Evolutionary conservation across 2,113 vertebrate species (phyloP), one percentile per base, ranked within the genome.

Genomic region (Corythaixoides concolor): DNA sequence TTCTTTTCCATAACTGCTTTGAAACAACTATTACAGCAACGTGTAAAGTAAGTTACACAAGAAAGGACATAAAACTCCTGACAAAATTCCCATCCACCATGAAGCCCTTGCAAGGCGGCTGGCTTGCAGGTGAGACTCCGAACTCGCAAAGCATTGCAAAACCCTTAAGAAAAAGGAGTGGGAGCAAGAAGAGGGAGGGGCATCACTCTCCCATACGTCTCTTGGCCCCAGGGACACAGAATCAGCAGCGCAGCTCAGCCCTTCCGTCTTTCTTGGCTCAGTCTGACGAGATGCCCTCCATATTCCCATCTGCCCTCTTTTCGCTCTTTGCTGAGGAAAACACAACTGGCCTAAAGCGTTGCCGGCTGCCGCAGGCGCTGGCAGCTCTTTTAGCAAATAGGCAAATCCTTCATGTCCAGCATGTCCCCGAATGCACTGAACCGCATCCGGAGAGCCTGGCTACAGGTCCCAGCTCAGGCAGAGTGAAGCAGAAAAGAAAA

Each of bases 381-480:
- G 75, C 90, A 93, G 75, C 68, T 80, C 83, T 59, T 83, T 37
- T 5, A 70, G 75, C 68, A 80, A 85, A 74, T 0, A 47, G 83
- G 80, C 64, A 93, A 93, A 95, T 41, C 90, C 79, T 93, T 90
- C 92, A n/a, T 20, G 82, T 83, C 94, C 96, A 88, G 85, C 62
- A 23, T 4, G 32, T 90, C 72, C 94, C 80, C 0, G 0, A 27
- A 59, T 27, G 93, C 91, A 11, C 83, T 63, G 90, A 95, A 73
- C 83, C 14, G 0, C 0, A 0, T 53, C 79, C 55, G 1, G 28
- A 70, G 84, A 84, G 41, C 63, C 75, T 5, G 56, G 75, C 50
- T 35, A 28, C 67, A 19, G 63, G 90, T 90, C 85, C 72, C 53
- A n/a, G 90, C 67, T 62, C 70, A 16, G 72, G 76, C 53, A 78